These are phyloP conservation scores for Cataglyphis hispanica DNA, from an alignment of 1,140 invertebrate species.

Conservation along the genomic window DNA sequence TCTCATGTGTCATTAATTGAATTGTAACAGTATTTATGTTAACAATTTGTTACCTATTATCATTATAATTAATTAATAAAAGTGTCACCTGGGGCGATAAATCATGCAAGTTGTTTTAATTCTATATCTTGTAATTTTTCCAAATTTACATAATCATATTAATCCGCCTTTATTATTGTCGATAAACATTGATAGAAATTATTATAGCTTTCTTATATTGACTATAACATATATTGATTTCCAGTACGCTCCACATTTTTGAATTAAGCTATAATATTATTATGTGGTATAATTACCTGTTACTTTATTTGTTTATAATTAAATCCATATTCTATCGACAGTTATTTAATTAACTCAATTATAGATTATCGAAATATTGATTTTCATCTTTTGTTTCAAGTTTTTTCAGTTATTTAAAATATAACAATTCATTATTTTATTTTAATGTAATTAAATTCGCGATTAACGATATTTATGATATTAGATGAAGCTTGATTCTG, in stretches of 20 bases:
- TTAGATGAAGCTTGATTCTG: neutral
- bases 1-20: neutral
- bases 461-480: neutral
- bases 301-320: constrained; percentile 40
- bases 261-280: constrained; percentile 25
- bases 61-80: constrained; percentile 30
- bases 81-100: neutral
- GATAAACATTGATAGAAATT: neutral
- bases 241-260: neutral
- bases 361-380: constrained; percentile 21
- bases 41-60: constrained; percentile 11
- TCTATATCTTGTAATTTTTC: neutral
- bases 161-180: neutral
- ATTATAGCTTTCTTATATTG: constrained; percentile 9
- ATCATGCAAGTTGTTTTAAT: neutral
- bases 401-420: neutral
- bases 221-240: constrained; percentile 34
- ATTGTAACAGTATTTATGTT: neutral
- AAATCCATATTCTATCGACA: constrained; percentile 41
- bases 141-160: constrained; percentile 28
- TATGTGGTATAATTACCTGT: neutral
- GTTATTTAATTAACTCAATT: constrained; percentile 38
- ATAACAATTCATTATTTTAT: neutral
- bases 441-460: constrained; percentile 26
- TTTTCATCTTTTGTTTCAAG: neutral